These are phyloP conservation scores for Typhlichthys eigenmanni DNA, from an alignment of 2,797 vertebrate genomes.

Conservation along the genomic window DNA sequence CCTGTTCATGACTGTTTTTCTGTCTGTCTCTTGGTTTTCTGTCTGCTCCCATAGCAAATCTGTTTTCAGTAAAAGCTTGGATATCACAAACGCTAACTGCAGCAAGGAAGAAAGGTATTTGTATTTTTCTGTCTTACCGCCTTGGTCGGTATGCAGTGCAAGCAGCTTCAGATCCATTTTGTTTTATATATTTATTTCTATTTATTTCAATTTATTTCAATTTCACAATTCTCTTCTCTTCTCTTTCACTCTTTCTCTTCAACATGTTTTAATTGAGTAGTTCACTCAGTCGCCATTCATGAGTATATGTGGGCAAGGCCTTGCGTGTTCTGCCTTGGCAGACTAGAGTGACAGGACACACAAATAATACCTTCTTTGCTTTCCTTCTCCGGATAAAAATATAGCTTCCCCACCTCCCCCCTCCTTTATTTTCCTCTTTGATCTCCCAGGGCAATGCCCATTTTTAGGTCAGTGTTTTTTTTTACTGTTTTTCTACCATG, in stretches of 20 bases:
- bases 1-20: constrained; percentile 56
- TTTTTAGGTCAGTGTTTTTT: constrained; percentile 58
- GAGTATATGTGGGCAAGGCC: neutral
- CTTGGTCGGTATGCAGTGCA: constrained; percentile 72
- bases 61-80: constrained; percentile 99
- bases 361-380: constrained; percentile 17
- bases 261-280: neutral
- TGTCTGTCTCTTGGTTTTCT: constrained; percentile 64
- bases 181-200: too few relatives aligned
- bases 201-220: neutral
- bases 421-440: constrained; percentile 40
- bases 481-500: constrained; percentile 13
- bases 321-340: neutral
- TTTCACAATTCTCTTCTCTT: neutral
- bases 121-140: constrained; percentile 73
- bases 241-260: neutral
- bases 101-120: constrained; percentile 97
- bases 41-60: constrained; percentile 90
- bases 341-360: neutral
- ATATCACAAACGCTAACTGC: constrained; percentile 98
- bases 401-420: constrained; percentile 37
- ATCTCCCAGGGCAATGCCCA: constrained; percentile 38
- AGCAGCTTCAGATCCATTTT: constrained; percentile 24
- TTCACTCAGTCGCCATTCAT: neutral
- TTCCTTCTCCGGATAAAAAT: constrained; percentile 46